Base-by-base conservation (phyloP, 37 sponge, comb jelly and placozoan genomes). In the Mnemiopsis leidyi region DNA sequence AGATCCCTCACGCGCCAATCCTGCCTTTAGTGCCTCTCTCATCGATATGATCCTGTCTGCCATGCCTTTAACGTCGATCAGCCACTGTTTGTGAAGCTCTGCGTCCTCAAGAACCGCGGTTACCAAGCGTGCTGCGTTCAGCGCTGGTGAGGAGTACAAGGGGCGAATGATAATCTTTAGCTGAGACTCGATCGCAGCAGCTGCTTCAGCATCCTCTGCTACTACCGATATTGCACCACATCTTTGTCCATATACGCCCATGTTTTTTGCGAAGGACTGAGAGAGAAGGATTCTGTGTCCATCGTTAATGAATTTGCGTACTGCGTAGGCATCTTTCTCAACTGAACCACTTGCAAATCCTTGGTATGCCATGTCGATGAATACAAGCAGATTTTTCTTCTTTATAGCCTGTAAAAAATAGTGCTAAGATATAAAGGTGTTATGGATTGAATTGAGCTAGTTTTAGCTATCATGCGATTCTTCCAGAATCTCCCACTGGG, bases 231-330 rank as follows among this genome's bases (percentile, higher is more conserved):
- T 30, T 25, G 95, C 95, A 23, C 99, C 99, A 26, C 94, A 95
- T 24, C 99, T 71, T 92, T 98, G 97, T 39, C 97, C 97, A 92
- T 98, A 98, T 18, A 98, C 96, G 69, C 99, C 99, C 95, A 98
- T 95, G 95, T 97, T 98, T 95, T 98, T 98, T 1, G 99, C 94
- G 88, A 95, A 98, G 48, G 99, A 97, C 92, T 98, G 99, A 38
- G 96, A 94, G 0, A 98, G 94, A 40, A 95, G 36, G 28, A 98
- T 40, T 23, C 95, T 94, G 93, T 96, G 96, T 13, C 96, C 96
- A 36, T 98, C 95, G 0, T 94, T 93, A 31, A 76, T 94, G 13
- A 98, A 94, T 24, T 94, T 93, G 16, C 97, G 93, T 23, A 98
- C 95, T 31, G 96, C 96, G 94, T 94, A 95, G 1, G 97, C 97